phyloP scores from a whole-genome alignment of 2,113 vertebrate genomes.

The Apeltes quadracus region DNA sequence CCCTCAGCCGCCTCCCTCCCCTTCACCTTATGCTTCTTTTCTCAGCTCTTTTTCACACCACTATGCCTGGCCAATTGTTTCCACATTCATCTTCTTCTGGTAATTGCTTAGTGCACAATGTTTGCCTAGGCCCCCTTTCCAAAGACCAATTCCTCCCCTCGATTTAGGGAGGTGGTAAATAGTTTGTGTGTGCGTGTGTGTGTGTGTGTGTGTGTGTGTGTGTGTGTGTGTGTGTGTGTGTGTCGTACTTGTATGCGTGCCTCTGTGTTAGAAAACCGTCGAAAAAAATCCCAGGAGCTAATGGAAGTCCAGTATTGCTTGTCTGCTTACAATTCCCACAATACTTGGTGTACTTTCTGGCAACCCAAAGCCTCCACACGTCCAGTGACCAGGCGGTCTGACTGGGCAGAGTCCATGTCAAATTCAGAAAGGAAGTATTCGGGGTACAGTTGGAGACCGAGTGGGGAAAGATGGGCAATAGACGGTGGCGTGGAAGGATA shows the following conservation, averaged over 20 bases:
- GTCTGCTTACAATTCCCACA: constrained; percentile 21
- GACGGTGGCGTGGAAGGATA: background rate
- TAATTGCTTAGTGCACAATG: constrained; percentile 44
- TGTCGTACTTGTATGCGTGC: constrained; percentile 11
- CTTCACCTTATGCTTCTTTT: constrained; percentile 17
- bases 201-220: constrained; percentile 6
- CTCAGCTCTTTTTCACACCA: constrained; percentile 9
- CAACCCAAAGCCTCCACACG: constrained; percentile 25
- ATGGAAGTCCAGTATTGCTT: constrained; percentile 55
- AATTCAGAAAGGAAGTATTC: constrained; percentile 28
- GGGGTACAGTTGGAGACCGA: background rate
- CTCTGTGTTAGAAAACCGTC: constrained; percentile 32
- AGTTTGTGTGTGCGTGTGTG: constrained; percentile 6
- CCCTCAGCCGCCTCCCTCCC: background rate
- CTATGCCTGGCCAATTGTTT: constrained; percentile 42
- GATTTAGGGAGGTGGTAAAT: constrained; percentile 21
- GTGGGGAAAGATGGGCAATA: background rate
- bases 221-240: background rate
- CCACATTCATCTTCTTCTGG: constrained; percentile 23
- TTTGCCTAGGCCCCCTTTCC: constrained; percentile 38
- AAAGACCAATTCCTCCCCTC: constrained; percentile 32
- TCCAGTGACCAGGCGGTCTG: constrained; percentile 25
- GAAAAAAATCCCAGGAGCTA: constrained; percentile 38
- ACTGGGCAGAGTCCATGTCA: constrained; percentile 26
- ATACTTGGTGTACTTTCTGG: constrained; percentile 8